phyloP scores from a whole-genome alignment of 2,797 vertebrate species.

The Chiroxiphia lanceolata region DNA sequence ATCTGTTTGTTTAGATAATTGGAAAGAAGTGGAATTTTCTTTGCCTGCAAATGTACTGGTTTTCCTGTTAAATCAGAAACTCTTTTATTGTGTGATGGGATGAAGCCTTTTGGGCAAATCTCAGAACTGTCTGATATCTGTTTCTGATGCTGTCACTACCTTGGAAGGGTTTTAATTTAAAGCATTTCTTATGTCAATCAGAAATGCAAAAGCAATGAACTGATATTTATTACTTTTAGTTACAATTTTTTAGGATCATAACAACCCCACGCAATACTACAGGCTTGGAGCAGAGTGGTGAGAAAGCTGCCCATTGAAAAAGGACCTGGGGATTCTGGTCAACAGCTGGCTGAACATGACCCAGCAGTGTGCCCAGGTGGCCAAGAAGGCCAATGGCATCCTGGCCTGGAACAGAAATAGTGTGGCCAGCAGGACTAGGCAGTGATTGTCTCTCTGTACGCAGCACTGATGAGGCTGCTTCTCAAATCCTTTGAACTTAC shows the following conservation, averaged over 20 bases:
- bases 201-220: not conserved
- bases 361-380: not conserved
- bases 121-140: not conserved
- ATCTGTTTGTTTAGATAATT: conserved; percentile 55
- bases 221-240: not conserved
- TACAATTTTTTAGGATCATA: not conserved
- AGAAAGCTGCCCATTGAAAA: not conserved
- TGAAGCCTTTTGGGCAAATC: not conserved
- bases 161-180: not conserved
- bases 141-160: not conserved
- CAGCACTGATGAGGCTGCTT: accelerated
- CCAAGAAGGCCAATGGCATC: not conserved
- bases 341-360: not conserved
- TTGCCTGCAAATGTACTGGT: not conserved
- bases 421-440: not conserved
- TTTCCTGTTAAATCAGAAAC: not conserved
- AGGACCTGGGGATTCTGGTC: not conserved
- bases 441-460: not conserved
- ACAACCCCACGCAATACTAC: not conserved
- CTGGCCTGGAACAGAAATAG: accelerated
- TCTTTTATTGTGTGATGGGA: not conserved
- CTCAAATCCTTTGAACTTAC: not conserved
- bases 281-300: not conserved
- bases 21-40: conserved; percentile 34
- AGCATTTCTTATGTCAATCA: not conserved